These are phyloP conservation scores for Kryptolebias ocellatus DNA, from an alignment of 2,797 vertebrate genomes.

Conservation along the genomic window DNA sequence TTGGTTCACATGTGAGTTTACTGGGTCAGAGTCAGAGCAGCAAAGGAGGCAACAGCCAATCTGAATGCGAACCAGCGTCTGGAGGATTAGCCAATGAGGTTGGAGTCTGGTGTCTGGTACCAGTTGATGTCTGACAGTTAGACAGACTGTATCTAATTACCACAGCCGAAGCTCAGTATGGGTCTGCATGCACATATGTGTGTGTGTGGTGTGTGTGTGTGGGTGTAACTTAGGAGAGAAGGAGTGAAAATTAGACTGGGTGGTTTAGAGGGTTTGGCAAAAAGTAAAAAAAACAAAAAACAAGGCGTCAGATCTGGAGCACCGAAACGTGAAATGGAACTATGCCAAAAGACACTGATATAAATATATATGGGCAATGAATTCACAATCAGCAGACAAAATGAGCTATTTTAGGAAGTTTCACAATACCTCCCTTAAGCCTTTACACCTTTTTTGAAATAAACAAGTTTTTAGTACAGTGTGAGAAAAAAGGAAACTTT, in stretches of 20 bases:
- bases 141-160: slow-evolving; percentile 83
- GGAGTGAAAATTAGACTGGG: slow-evolving; percentile 68
- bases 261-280: slow-evolving; percentile 71
- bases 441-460: slow-evolving; percentile 33
- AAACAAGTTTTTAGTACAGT: slow-evolving; percentile 24
- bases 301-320: slow-evolving; percentile 66
- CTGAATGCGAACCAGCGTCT: slow-evolving; percentile 46
- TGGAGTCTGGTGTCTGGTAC: slow-evolving; percentile 76
- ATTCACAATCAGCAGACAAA: slow-evolving; percentile 47
- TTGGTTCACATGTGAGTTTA: slow-evolving; percentile 80
- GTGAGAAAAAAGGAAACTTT: slow-evolving; percentile 60
- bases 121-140: slow-evolving; percentile 82
- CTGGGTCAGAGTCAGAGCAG: slow-evolving; percentile 78
- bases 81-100: slow-evolving; percentile 76
- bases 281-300: slow-evolving; percentile 65
- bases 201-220: slow-evolving; percentile 38
- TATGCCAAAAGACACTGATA: slow-evolving; percentile 47
- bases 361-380: slow-evolving; percentile 49
- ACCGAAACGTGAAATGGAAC: slow-evolving; percentile 48
- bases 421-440: slow-evolving; percentile 29
- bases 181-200: slow-evolving; percentile 41
- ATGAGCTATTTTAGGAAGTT: slow-evolving; percentile 48
- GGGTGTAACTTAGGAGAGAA: slow-evolving; percentile 58
- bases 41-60: slow-evolving; percentile 73
- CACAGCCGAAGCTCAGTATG: slow-evolving; percentile 72